A percentile compares a stretch with the other conserved stretches of the same genome.
Conservation (phyloP, 2,888 invertebrate genomes). For the Oxycera nigricornis region DNA sequence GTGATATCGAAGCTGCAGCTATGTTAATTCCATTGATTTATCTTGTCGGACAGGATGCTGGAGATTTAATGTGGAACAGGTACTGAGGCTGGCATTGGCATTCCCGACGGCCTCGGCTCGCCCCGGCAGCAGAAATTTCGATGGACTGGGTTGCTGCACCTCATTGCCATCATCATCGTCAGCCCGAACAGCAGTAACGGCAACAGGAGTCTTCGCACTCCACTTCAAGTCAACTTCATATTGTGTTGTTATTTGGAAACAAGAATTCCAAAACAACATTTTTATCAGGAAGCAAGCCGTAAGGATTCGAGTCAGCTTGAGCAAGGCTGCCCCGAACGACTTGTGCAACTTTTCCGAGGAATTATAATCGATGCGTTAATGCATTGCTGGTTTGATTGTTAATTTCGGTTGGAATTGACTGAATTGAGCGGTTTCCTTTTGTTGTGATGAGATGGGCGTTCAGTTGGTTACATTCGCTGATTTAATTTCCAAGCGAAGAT, state of each 20-base stretch:
- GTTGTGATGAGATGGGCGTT: too few relatives aligned
- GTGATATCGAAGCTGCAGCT: slow-evolving; percentile 18
- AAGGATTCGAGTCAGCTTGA: too few relatives aligned
- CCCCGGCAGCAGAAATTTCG: neutral
- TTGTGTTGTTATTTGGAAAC: neutral
- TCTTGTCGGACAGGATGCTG: slow-evolving; percentile 34
- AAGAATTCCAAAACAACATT: neutral
- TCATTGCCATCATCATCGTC: neutral
- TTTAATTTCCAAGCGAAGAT: too few relatives aligned
- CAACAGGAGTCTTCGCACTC: neutral
- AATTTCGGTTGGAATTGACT: too few relatives aligned
- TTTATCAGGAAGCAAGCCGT: neutral
- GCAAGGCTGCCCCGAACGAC: too few relatives aligned
- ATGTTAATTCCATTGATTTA: slow-evolving; percentile 39
- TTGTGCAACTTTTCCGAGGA: too few relatives aligned
- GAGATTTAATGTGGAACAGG: slow-evolving; percentile 13
- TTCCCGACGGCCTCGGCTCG: neutral
- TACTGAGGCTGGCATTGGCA: neutral
- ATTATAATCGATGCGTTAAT: too few relatives aligned
- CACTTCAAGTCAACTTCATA: neutral
- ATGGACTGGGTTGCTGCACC: neutral
- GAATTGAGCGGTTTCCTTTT: too few relatives aligned
- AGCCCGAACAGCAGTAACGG: neutral
- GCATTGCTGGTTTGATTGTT: too few relatives aligned
- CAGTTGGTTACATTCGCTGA: too few relatives aligned